Base-by-base conservation (phyloP, 1,140 invertebrate species). In the Drosophila teissieri region DNA sequence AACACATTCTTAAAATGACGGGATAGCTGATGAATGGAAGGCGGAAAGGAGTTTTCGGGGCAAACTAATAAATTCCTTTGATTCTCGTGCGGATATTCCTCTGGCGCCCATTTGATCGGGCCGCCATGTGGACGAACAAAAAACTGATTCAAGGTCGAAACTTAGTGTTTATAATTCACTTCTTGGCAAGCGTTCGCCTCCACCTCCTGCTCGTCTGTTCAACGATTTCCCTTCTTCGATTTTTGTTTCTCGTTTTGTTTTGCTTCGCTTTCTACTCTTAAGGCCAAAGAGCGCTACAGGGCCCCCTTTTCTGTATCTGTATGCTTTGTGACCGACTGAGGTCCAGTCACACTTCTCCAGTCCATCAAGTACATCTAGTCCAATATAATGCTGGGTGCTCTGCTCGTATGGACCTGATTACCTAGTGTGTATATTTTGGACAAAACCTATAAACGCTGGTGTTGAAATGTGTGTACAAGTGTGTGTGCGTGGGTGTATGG, bases 1-100 rank as follows among this genome's bases (percentile, higher is more conserved):
- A 88, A 88, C 79, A 89, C 84, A 83, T 84, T 80, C 74, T 89
- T 74, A 83, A 88, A 79, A 70, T 86, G 81, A 78, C 74, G 80
- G 46, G 24, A 11, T n/a, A 31, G 51, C 74, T 80, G 73, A 77
- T 55, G 40, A 80, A 80, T 49, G 56, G 62, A 54, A 75, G 40
- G 17, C 48, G 67, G 31, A 14, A 17, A 22, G 10, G 42, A 22
- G 39, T 24, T 37, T 24, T 42, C 22, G 36, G 49, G 53, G 51
- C 42, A 55, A 73, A 73, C 40, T 60, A 45, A 54, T 49, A 56
- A 39, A 37, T 51, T 73, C 46, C 31, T 7, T 54, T 34, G 36
- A 51, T 52, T 64, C 34, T 4, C 60, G 27, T 51, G 45, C 31
- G 31, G 49, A 31, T 53, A 27, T 37, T 15, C 46, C 1, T 27